Conservation (phyloP, 2,113 vertebrate species). For the Tylochromis polylepis region DNA sequence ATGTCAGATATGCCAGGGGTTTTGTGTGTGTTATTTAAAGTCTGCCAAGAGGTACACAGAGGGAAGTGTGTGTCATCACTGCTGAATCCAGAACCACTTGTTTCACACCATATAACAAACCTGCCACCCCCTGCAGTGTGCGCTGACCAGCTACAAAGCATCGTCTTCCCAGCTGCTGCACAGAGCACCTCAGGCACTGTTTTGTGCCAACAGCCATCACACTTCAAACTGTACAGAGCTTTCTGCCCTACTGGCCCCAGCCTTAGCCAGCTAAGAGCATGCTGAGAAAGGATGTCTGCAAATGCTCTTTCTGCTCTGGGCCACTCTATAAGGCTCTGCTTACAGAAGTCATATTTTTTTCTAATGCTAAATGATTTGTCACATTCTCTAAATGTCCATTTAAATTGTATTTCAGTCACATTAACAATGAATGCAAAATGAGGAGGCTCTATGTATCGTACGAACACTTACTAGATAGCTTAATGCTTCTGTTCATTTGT, state of each 20-base stretch:
- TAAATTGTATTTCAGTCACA: background rate
- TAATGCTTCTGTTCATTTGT: background rate
- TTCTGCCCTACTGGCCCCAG: conserved; percentile 31
- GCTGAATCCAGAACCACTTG: conserved; percentile 45
- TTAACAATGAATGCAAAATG: background rate
- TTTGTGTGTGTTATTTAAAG: conserved; percentile 32
- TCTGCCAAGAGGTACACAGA: conserved; percentile 28
- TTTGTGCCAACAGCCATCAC: conserved; percentile 41
- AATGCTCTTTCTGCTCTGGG: background rate
- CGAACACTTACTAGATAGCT: background rate
- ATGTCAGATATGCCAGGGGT: conserved; percentile 37
- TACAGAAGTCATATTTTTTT: background rate
- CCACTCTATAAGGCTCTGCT: background rate
- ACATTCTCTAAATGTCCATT: background rate
- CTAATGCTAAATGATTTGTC: background rate
- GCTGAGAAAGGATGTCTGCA: conserved; percentile 1
- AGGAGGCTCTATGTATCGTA: background rate
- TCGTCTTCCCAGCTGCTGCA: conserved; percentile 25
- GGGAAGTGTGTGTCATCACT: conserved; percentile 40
- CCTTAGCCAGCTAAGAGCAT: background rate
- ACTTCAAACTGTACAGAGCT: conserved; percentile 24
- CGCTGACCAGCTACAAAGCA: conserved; percentile 56
- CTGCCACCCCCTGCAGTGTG: conserved; percentile 27
- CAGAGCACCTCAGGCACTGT: conserved; percentile 14
- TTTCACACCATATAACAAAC: conserved; percentile 45